These are phyloP conservation scores for Coranthus polyacanthus DNA, from an alignment of 2,797 vertebrate species.

Conservation along the genomic window DNA sequence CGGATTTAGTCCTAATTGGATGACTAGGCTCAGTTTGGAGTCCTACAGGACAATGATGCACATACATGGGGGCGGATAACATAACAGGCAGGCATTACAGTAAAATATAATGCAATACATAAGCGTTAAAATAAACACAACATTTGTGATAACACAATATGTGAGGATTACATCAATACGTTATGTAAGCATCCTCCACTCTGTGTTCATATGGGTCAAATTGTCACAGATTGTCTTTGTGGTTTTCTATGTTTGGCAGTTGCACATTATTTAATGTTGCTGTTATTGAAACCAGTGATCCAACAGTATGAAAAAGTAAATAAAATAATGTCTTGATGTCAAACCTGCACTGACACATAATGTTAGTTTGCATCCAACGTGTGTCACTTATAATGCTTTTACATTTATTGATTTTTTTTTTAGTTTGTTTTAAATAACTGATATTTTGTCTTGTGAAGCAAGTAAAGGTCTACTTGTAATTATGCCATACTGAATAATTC, in stretches of 20 bases:
- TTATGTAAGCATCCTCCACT: constrained; percentile 23
- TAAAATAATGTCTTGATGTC: background rate
- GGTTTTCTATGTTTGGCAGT: constrained; percentile 9
- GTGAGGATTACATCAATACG: constrained; percentile 2
- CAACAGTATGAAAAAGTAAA: background rate
- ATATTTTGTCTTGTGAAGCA: too few species aligned
- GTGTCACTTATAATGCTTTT: too few species aligned
- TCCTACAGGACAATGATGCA: constrained; percentile 63
- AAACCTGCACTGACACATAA: too few species aligned
- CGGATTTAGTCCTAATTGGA: constrained; percentile 80
- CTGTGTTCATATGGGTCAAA: constrained; percentile 15
- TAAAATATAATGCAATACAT: constrained; percentile 34
- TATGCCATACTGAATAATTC: too few species aligned
- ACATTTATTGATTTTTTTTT: too few species aligned
- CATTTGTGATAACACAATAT: constrained; percentile 4
- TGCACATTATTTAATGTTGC: constrained; percentile 15
- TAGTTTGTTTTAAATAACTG: too few species aligned
- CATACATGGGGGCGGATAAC: constrained; percentile 46
- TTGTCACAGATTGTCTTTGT: constrained; percentile 24
- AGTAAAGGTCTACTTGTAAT: too few species aligned
- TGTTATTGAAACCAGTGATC: background rate
- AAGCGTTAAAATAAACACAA: constrained; percentile 25
- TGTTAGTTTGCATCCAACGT: too few species aligned
- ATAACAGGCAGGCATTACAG: constrained; percentile 37
- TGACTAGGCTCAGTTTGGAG: constrained; percentile 60